Base-by-base conservation (phyloP, 2,888 invertebrate genomes). In the Netelia melanura region DNA sequence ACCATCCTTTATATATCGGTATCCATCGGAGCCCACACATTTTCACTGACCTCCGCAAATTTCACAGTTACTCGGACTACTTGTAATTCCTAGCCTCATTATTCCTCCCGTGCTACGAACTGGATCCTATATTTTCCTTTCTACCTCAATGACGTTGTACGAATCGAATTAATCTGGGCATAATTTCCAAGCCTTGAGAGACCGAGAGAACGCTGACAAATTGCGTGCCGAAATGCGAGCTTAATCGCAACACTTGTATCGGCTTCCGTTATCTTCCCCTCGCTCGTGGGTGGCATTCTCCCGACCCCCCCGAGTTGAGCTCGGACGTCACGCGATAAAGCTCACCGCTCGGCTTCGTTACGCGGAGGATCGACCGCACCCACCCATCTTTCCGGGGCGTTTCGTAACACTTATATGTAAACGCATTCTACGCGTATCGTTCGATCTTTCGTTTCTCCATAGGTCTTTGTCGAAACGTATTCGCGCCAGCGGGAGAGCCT, bases 241-340 rank as follows among this genome's bases (percentile, higher is more conserved):
- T 86, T 87, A 88, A 90, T 88, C 87, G 86, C 61, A 83, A 86
- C 86, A 88, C 86, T 87, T 83, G 87, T 78, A 68, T 84, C 86
- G 38, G 74, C 86, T 79, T 62, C 68, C 84, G 87, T 88, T 90
- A 89, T 90, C 90, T 86, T 52, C 54, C 54, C 25, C 58, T 67
- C 67, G 64, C 38, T 56, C 58, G 64, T 58, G 64, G 65, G 64
- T 58, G 64, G 52, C 44, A 30, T 64, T 44, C 77, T 79, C 78
- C 78, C 30, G 30, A 30, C 30, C 30, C 85, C 78, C 43, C 67
- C 64, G 84, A 21, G 21, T 80, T 76, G 72, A 84, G 54, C 67
- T 6, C 56, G 52, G 23, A 44, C 67, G 76, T 84, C 80, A 81
- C 65, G 61, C 72, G 81, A 84, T 81, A 81, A 81, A 71, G 72